Evolutionary conservation across 2,797 vertebrate genomes (phyloP).

Genomic region (Hoplostethus atlanticus): DNA sequence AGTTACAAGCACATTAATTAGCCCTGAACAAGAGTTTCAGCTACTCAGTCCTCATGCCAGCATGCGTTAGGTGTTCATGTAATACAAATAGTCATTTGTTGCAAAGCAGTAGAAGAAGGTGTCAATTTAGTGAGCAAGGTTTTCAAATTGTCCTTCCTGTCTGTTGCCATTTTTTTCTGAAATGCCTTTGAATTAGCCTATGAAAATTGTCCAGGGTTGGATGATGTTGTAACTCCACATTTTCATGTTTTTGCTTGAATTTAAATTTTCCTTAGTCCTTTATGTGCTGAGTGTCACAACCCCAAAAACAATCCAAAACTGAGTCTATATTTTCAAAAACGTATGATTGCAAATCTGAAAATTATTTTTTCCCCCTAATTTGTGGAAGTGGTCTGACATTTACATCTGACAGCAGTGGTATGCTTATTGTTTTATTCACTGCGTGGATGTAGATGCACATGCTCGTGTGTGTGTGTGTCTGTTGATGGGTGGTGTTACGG

Average conservation of each 20-base stretch:
- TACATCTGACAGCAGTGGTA: too few species aligned
- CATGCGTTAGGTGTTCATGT: conserved; percentile 26
- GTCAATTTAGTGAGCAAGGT: conserved; percentile 20
- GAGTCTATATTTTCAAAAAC: too few species aligned
- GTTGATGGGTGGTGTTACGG: conserved; percentile 67
- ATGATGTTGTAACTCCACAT: too few species aligned
- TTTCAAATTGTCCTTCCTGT: conserved; percentile 11
- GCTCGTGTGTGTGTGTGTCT: conserved; percentile 55
- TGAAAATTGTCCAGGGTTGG: too few species aligned
- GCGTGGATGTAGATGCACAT: conserved; percentile 6
- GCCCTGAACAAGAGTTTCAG: conserved; percentile 23
- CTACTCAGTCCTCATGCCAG: conserved; percentile 20
- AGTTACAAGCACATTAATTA: conserved; percentile 19
- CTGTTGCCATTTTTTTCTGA: neutral
- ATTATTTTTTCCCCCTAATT: too few species aligned
- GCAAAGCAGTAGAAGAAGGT: conserved; percentile 7
- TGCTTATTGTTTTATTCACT: neutral
- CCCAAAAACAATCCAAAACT: too few species aligned
- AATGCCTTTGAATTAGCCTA: too few species aligned
- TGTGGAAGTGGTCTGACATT: too few species aligned
- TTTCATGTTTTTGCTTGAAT: too few species aligned
- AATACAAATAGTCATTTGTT: conserved; percentile 21
- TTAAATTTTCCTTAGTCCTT: too few species aligned
- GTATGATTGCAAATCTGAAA: too few species aligned
- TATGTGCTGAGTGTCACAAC: too few species aligned